A percentile compares a stretch with the other conserved stretches of the same genome.
Conservation (phyloP, 2,888 invertebrate genomes). For the Panorpa germanica region DNA sequence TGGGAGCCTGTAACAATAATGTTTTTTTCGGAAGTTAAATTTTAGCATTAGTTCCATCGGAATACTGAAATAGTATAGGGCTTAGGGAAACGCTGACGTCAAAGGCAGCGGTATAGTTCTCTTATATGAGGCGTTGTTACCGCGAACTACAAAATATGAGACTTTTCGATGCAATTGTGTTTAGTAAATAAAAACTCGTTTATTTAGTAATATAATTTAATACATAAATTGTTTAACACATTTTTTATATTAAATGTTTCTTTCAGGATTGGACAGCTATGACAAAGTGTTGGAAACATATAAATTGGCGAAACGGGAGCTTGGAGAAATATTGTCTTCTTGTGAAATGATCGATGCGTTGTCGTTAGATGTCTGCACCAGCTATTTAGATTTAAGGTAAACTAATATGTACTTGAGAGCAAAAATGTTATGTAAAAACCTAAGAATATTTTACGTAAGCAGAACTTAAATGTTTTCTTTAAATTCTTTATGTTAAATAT, state of each 20-base stretch:
- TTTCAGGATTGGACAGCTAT: conserved; percentile 54
- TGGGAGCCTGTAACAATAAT: too few relatives aligned
- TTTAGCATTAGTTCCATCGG: too few relatives aligned
- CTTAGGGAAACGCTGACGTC: too few relatives aligned
- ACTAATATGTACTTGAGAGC: too few relatives aligned
- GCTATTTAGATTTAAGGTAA: conserved; percentile 36
- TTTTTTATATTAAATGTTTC: conserved; percentile 9
- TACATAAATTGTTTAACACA: conserved; percentile 1
- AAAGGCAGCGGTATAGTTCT: too few relatives aligned
- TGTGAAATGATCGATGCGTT: conserved; percentile 83
- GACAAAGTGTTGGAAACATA: conserved; percentile 59
- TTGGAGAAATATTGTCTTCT: conserved; percentile 85
- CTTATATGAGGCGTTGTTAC: too few relatives aligned
- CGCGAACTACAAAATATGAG: too few relatives aligned
- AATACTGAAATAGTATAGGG: too few relatives aligned
- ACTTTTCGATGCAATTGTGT: too few relatives aligned
- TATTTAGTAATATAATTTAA: conserved; percentile 7
- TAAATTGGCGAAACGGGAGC: conserved; percentile 46
- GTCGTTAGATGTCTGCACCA: conserved; percentile 45
- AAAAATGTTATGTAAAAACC: background rate
- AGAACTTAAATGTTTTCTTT: background rate
- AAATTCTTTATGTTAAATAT: background rate
- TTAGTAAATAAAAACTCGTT: conserved; percentile 1
- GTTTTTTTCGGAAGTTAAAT: too few relatives aligned
- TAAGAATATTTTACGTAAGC: background rate